Percentiles rank a stretch among this genome's conserved stretches.
phyloP scores from a whole-genome alignment of 2,797 vertebrate genomes.

The Apogon talboti region DNA sequence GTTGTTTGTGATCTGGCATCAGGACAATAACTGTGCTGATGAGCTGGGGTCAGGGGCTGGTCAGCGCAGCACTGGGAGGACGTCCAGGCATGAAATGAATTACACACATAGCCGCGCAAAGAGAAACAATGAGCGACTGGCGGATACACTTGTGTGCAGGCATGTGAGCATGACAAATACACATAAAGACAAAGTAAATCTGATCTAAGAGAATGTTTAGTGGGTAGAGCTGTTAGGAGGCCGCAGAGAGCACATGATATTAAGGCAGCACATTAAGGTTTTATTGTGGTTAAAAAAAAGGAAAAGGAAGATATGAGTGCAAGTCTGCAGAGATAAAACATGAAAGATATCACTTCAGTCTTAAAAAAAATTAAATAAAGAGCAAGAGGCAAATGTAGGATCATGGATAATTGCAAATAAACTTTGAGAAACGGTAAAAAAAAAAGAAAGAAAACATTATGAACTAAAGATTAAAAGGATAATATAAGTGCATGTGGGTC shows the following conservation, averaged over 20 bases:
- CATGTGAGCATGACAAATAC: constrained; percentile 47
- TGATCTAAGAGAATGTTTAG: constrained; percentile 43
- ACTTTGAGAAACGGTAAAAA: constrained; percentile 9
- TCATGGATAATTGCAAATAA: constrained; percentile 22
- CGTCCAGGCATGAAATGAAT: constrained; percentile 62
- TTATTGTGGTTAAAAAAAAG: constrained; percentile 4
- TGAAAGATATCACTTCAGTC: constrained; percentile 3
- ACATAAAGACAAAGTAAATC: constrained; percentile 33
- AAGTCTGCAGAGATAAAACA: constrained; percentile 2
- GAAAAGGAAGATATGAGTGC: background rate
- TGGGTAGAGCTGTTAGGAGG: constrained; percentile 3
- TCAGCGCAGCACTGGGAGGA: constrained; percentile 46
- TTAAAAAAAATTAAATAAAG: constrained; percentile 11
- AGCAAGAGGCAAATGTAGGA: background rate
- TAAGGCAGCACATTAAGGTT: background rate
- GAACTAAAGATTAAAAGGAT: constrained; percentile 26
- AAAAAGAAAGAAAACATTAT: constrained; percentile 12
- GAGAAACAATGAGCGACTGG: constrained; percentile 44
- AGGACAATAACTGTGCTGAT: constrained; percentile 16
- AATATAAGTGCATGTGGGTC: constrained; percentile 30
- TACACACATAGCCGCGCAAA: constrained; percentile 48
- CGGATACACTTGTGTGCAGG: constrained; percentile 20
- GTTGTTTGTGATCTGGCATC: constrained; percentile 29
- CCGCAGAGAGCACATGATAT: constrained; percentile 9
- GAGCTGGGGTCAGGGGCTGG: constrained; percentile 55